phyloP scores from a whole-genome alignment of 2,113 vertebrate genomes.

The Malaclemys terrapin region DNA sequence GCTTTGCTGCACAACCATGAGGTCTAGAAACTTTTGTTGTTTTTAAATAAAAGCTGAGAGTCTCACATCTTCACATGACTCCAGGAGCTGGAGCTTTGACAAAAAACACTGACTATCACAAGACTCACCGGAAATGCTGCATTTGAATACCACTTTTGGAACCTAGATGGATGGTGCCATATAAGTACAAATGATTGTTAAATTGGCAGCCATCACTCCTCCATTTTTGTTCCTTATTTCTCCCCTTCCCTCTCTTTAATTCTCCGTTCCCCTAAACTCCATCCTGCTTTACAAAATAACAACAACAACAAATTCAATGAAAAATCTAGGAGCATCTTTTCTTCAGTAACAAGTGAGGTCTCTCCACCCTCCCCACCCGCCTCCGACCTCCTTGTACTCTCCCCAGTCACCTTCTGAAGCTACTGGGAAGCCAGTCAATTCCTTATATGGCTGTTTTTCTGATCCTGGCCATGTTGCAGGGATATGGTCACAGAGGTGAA shows the following conservation, averaged over 20 bases:
- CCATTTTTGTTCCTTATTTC: neutral
- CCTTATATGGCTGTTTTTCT: neutral
- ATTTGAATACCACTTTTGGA: neutral
- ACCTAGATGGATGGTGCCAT: neutral
- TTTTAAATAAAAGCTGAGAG: neutral
- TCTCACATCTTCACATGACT: neutral
- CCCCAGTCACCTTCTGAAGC: neutral
- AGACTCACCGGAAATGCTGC: neutral
- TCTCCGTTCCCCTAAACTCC: neutral
- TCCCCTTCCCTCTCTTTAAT: neutral
- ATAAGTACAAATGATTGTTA: neutral
- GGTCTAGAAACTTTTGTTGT: neutral
- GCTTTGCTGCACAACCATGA: neutral
- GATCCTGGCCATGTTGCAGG: neutral
- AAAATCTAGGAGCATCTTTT: neutral
- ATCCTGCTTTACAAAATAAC: neutral
- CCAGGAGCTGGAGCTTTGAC: neutral
- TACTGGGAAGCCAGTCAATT: neutral
- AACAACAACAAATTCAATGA: neutral
- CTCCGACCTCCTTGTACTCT: neutral
- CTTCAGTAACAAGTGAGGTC: neutral
- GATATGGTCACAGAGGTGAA: neutral
- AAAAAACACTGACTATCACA: neutral
- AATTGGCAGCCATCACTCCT: neutral
- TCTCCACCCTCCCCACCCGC: neutral